Evolutionary conservation across 1,140 invertebrate species (phyloP).

Genomic region (Lutraria rhynchaena): DNA sequence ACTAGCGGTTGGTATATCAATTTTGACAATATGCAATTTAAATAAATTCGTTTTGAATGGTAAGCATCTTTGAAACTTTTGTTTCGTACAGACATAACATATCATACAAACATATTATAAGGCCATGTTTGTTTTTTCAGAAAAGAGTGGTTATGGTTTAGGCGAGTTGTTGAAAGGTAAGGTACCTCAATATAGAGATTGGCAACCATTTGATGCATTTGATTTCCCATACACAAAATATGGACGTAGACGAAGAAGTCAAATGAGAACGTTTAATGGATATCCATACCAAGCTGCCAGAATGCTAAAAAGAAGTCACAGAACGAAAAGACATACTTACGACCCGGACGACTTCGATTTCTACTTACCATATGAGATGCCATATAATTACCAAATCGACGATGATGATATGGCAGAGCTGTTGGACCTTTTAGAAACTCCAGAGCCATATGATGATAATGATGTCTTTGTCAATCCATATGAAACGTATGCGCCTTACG

Average conservation of each 20-base stretch:
- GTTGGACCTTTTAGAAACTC: constrained; percentile 23
- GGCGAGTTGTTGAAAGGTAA: too few species aligned
- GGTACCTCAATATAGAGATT: too few species aligned
- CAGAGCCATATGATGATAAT: constrained; percentile 1
- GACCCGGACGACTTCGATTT: neutral
- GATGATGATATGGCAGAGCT: constrained; percentile 34
- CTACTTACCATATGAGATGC: constrained; percentile 7
- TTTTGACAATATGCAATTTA: too few species aligned
- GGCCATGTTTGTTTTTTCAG: too few species aligned
- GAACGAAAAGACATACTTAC: constrained; percentile 30
- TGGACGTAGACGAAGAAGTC: constrained; percentile 27
- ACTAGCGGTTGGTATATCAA: too few species aligned
- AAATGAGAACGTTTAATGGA: neutral
- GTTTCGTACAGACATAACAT: too few species aligned
- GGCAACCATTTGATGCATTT: neutral
- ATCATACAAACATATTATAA: too few species aligned
- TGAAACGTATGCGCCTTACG: constrained; percentile 20
- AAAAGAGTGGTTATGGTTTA: too few species aligned
- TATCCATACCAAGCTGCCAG: neutral
- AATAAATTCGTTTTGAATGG: too few species aligned
- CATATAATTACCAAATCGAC: constrained; percentile 25
- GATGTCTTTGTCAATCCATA: constrained; percentile 19
- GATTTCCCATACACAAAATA: neutral
- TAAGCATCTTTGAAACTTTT: too few species aligned
- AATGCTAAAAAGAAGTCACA: constrained; percentile 31